Percentiles rank a stretch among this genome's conserved stretches.
phyloP scores from a whole-genome alignment of 2,113 vertebrate species.

The Forbesichthys papilliferus region DNA sequence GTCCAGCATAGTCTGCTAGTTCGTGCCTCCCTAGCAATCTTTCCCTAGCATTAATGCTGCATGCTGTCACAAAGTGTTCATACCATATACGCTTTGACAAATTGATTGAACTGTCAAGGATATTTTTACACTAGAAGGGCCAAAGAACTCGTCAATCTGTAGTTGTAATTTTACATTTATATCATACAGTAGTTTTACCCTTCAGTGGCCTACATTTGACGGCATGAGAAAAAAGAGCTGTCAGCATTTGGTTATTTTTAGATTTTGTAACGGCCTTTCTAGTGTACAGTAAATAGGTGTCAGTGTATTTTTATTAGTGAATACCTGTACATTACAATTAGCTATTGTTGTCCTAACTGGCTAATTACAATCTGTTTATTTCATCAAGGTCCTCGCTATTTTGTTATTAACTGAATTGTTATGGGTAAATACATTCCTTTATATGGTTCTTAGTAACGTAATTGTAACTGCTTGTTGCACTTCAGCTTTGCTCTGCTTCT shows the following conservation, averaged over 20 bases:
- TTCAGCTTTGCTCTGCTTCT: neutral
- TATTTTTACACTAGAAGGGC: neutral
- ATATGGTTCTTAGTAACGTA: conserved; percentile 1
- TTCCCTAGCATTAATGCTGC: conserved; percentile 40
- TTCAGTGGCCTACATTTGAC: neutral
- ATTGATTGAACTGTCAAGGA: neutral
- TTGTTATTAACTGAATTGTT: neutral
- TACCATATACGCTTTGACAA: neutral
- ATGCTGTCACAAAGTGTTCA: conserved; percentile 24
- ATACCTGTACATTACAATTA: neutral
- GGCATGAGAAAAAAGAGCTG: no score
- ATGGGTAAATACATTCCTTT: neutral
- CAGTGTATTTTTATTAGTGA: neutral
- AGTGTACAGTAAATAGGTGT: neutral
- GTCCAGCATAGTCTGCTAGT: conserved; percentile 47
- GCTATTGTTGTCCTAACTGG: no score
- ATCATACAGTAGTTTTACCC: neutral
- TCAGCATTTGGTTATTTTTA: no score
- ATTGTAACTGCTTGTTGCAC: neutral
- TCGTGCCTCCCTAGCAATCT: conserved; percentile 4
- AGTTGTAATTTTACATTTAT: neutral
- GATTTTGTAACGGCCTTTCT: neutral
- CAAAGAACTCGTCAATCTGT: neutral
- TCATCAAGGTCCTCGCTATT: neutral
- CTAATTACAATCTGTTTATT: no score